phyloP scores from a whole-genome alignment of 2,113 vertebrate genomes.

The Vireo altiloquus region DNA sequence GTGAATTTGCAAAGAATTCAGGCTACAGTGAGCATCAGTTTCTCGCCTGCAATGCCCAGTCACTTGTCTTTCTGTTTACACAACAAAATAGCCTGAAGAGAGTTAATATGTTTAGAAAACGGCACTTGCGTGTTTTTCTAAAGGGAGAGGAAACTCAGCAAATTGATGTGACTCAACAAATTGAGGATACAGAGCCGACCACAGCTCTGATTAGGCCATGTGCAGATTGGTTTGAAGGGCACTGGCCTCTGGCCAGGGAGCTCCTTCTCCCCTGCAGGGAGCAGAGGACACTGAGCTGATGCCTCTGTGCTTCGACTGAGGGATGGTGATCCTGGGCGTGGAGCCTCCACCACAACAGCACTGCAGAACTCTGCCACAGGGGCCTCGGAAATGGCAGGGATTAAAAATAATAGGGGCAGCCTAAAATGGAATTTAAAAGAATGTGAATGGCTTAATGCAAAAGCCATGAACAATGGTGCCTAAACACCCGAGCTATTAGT shows the following conservation, averaged over 20 bases:
- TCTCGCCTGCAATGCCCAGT: not conserved
- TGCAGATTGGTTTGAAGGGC: conserved; percentile 13
- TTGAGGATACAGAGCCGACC: conserved; percentile 14
- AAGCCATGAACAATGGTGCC: not conserved
- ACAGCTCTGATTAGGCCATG: conserved; percentile 21
- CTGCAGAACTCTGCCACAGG: not conserved
- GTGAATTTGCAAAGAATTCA: not conserved
- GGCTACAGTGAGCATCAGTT: not conserved
- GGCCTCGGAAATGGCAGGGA: not conserved
- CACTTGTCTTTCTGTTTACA: conserved; percentile 33
- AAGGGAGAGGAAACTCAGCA: conserved; percentile 41
- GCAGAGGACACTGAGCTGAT: not conserved
- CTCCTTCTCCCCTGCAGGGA: not conserved
- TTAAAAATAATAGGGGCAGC: not conserved
- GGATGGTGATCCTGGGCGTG: not conserved
- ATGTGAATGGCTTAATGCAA: not conserved
- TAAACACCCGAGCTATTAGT: not conserved
- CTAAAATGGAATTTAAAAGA: not conserved
- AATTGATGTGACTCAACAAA: conserved; percentile 63
- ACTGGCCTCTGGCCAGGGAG: conserved; percentile 34
- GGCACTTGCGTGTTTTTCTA: not conserved
- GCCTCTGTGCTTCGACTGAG: not conserved
- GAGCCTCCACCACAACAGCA: not conserved
- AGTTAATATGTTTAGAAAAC: not conserved
- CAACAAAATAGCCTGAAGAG: conserved; percentile 22